These are phyloP conservation scores for Drosophila cracens DNA, from an alignment of 2,888 invertebrate species.

Conservation along the genomic window DNA sequence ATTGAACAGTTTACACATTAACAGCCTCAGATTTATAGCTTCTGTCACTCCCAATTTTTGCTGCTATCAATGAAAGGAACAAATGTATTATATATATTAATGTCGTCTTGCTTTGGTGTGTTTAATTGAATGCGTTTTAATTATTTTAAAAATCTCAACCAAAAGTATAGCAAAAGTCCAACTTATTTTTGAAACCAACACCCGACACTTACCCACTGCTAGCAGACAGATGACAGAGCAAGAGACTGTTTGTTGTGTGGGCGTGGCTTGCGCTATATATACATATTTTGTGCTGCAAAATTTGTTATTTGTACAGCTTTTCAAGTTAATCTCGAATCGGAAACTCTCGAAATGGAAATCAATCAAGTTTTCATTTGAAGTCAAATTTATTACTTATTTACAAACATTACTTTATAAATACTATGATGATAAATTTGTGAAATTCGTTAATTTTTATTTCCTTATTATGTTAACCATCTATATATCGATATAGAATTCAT, in stretches of 20 bases:
- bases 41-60: background rate
- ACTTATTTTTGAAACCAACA: conserved; percentile 32
- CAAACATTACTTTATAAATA: conserved; percentile 39
- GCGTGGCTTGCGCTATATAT: conserved; percentile 59
- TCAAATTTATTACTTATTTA: conserved; percentile 35
- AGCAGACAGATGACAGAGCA: conserved; percentile 5
- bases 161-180: conserved; percentile 54
- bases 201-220: conserved; percentile 10
- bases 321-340: conserved; percentile 29
- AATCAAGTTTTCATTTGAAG: conserved; percentile 43
- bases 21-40: conserved; percentile 19
- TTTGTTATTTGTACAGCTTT: conserved; percentile 56
- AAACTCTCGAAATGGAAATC: conserved; percentile 6
- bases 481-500: conserved; percentile 56
- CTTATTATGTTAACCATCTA: conserved; percentile 55
- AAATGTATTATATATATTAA: conserved; percentile 25
- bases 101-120: conserved; percentile 72
- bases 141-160: conserved; percentile 75
- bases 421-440: conserved; percentile 43
- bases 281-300: conserved; percentile 67
- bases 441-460: conserved; percentile 51
- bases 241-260: conserved; percentile 44
- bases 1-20: conserved; percentile 17
- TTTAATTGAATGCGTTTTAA: conserved; percentile 77
- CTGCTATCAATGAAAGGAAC: conserved; percentile 12